These are phyloP conservation scores for Leptinotarsa defecta DNA, from an alignment of 1,140 invertebrate genomes.

Conservation along the genomic window DNA sequence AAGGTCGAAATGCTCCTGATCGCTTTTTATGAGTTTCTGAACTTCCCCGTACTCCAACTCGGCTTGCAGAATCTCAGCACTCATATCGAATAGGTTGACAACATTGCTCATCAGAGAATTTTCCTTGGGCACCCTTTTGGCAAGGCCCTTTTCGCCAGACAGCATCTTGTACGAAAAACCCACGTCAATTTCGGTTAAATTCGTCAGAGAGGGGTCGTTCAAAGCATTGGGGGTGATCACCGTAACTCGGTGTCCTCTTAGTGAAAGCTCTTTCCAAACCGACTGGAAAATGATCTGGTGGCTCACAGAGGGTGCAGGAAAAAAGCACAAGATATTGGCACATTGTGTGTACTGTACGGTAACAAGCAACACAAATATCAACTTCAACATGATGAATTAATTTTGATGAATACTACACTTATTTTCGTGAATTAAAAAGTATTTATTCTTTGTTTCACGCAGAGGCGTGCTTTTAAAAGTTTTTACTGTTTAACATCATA, in stretches of 20 bases:
- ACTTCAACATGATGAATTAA: too few relatives aligned
- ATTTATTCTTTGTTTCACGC: too few relatives aligned
- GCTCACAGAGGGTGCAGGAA: not conserved
- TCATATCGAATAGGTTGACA: not conserved
- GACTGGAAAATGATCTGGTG: slow-evolving; percentile 3
- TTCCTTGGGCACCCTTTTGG: not conserved
- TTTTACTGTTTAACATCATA: too few relatives aligned
- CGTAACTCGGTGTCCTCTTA: slow-evolving; percentile 29
- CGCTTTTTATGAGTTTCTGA: slow-evolving; percentile 5
- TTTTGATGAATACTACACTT: too few relatives aligned
- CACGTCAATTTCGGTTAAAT: slow-evolving; percentile 34
- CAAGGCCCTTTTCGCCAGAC: not conserved
- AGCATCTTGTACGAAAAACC: not conserved
- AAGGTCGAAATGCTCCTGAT: not conserved
- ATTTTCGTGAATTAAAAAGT: too few relatives aligned
- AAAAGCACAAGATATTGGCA: not conserved
- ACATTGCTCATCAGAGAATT: not conserved
- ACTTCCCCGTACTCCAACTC: not conserved
- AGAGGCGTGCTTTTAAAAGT: too few relatives aligned
- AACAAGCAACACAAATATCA: too few relatives aligned
- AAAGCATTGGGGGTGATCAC: slow-evolving; percentile 29
- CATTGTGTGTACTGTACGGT: not conserved
- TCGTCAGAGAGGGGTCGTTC: slow-evolving; percentile 26
- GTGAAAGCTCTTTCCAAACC: not conserved
- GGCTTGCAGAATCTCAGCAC: not conserved